Evolutionary conservation across 2,797 vertebrate species (phyloP).

Genomic region (Telmatherina bonti): DNA sequence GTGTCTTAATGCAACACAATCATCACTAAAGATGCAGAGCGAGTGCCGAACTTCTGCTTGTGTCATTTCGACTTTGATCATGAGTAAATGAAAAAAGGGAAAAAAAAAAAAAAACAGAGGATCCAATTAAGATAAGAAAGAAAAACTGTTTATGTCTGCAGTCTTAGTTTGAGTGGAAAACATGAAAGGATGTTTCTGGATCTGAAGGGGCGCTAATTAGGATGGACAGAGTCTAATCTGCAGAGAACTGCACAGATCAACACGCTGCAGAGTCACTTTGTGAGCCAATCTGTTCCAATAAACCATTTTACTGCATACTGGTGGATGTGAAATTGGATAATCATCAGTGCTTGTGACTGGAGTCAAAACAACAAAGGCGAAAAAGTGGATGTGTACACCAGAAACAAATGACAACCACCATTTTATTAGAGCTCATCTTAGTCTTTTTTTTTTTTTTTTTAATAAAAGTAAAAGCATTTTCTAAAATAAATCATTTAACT

Average conservation of each 20-base stretch:
- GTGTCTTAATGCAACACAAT: background rate
- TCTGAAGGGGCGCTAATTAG: slow-evolving; percentile 33
- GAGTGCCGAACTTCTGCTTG: background rate
- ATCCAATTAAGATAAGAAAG: background rate
- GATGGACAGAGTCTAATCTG: slow-evolving; percentile 52
- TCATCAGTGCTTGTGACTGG: slow-evolving; percentile 10
- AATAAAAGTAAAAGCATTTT: background rate
- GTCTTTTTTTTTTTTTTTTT: background rate
- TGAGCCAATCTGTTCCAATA: slow-evolving; percentile 49
- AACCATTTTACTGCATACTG: slow-evolving; percentile 10
- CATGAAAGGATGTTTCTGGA: background rate
- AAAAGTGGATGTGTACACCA: background rate
- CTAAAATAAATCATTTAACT: background rate
- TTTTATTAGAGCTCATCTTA: background rate
- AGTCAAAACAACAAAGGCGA: slow-evolving; percentile 14
- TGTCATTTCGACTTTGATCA: slow-evolving; percentile 9
- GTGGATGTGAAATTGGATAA: slow-evolving; percentile 12
- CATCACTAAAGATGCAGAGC: slow-evolving; percentile 21
- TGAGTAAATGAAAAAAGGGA: background rate
- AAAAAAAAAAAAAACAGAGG: background rate
- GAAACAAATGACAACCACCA: background rate
- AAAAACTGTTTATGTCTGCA: background rate
- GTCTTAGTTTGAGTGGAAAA: background rate
- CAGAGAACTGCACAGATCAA: slow-evolving; percentile 31
- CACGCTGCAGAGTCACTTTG: slow-evolving; percentile 47